A percentile compares a stretch with the other conserved stretches of the same genome.
These are phyloP conservation scores for Nesoenas mayeri DNA, from an alignment of 2,113 vertebrate genomes.

Conservation along the genomic window DNA sequence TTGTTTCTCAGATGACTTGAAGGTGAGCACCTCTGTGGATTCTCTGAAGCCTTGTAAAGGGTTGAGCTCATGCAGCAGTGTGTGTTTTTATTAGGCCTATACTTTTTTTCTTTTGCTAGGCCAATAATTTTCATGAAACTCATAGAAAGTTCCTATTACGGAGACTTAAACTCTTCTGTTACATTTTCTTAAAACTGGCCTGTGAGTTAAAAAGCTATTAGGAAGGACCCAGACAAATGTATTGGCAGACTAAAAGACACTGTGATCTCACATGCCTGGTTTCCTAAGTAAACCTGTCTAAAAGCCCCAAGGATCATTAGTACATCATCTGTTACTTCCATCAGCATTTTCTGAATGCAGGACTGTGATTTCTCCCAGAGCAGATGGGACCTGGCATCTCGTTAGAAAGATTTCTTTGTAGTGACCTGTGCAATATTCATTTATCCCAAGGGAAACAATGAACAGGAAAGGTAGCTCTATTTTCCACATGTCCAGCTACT, in stretches of 20 bases:
- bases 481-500: not conserved
- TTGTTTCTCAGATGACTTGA: not conserved
- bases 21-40: not conserved
- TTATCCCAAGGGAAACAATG: not conserved
- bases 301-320: slow-evolving; percentile 23
- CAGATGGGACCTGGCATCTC: slow-evolving; percentile 13
- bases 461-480: slow-evolving; percentile 3
- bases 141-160: not conserved
- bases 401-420: slow-evolving; percentile 40
- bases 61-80: not conserved
- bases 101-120: not conserved
- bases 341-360: slow-evolving; percentile 32
- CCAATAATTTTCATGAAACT: not conserved
- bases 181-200: slow-evolving; percentile 14
- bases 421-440: not conserved
- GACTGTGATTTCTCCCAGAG: slow-evolving; percentile 21
- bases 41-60: not conserved
- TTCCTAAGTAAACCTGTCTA: slow-evolving; percentile 42
- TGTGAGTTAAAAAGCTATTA: slow-evolving; percentile 16
- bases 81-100: not conserved
- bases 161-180: not conserved
- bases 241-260: slow-evolving; percentile 11
- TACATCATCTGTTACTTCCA: slow-evolving; percentile 49
- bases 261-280: slow-evolving; percentile 40
- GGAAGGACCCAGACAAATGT: slow-evolving; percentile 2